Percentiles rank a stretch among this genome's conserved stretches.
Conservation (phyloP, 1,140 invertebrate species). For the Heliconius hermathena region DNA sequence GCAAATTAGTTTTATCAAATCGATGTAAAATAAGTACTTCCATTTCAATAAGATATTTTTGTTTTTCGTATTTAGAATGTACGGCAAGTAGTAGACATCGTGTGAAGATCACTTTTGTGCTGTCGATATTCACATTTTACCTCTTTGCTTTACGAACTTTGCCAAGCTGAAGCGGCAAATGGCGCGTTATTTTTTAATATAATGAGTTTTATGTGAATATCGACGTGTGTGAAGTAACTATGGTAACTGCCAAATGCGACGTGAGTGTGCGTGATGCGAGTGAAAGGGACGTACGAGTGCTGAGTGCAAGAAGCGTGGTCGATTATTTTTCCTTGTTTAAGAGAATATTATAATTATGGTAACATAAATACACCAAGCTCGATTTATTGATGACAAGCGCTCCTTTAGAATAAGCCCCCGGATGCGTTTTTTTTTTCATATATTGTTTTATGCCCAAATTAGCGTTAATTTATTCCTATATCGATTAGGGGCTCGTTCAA, state of each 20-base stretch:
- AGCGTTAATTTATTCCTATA: conserved; percentile 49
- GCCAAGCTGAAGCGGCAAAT: neutral
- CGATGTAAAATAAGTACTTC: conserved; percentile 77
- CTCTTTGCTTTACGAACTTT: conserved; percentile 36
- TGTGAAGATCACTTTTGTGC: conserved; percentile 58
- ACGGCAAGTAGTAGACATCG: conserved; percentile 69
- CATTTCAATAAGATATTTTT: conserved; percentile 77
- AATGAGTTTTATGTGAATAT: conserved; percentile 67
- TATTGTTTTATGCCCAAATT: conserved; percentile 44
- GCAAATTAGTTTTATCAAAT: conserved; percentile 71
- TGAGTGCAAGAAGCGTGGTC: conserved; percentile 47
- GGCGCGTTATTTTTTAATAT: conserved; percentile 33
- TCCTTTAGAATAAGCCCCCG: conserved; percentile 61
- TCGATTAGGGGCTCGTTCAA: conserved; percentile 58
- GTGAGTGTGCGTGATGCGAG: conserved; percentile 41
- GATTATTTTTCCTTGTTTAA: conserved; percentile 69
- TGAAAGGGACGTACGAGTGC: conserved; percentile 38
- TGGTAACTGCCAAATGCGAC: conserved; percentile 78
- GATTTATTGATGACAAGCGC: conserved; percentile 55
- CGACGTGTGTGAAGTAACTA: conserved; percentile 59
- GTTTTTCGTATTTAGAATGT: conserved; percentile 63
- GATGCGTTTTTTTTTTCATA: conserved; percentile 34
- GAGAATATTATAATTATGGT: conserved; percentile 66
- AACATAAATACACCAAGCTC: conserved; percentile 75
- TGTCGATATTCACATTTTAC: conserved; percentile 66